Base-by-base conservation (phyloP, 1,140 invertebrate genomes). In the Drosophila micromelanica region DNA sequence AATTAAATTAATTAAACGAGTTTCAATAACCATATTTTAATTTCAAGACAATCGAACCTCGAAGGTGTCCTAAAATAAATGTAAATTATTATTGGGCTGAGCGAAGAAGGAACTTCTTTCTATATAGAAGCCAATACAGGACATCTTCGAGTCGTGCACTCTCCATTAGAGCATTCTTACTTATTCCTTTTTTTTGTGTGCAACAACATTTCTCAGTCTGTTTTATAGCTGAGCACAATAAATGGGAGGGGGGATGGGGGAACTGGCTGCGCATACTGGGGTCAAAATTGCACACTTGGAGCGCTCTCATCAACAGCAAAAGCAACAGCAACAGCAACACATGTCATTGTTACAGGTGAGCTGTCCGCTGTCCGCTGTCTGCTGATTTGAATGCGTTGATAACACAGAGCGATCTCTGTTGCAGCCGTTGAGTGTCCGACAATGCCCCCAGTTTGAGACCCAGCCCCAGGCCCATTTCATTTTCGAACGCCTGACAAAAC, bases 161-260 rank as follows among this genome's bases (percentile, higher is more conserved):
- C 5, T 13, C 35, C 23, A 27, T 23, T 30, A 43, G 23, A 56
- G 23, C 38, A 17, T 17, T 56, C 17, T 32, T 20, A 49, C 48
- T 20, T 52, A 2, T 42, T 69, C 35, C 32, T 48, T 38, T 64
- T 56, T 13, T 60, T 59, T 68, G 71, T 78, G 74, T 81, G 70
- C 82, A 81, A 87, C 81, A 86, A 86, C 82, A 87, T 87, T 86
- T 86, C 73, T 86, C 82, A 87, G 81, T 82, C 78, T 86, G 81
- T 86, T 86, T 86, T 86, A 86, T 86, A 67, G 81, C 61, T 46
- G 42, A 42, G 70, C 52, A 60, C 20, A 73, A 60, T 45, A 73
- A 65, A 11, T 12, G 15, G 11, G 12, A 0, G 8, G 9, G 17
- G 20, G 2, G 8, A 17, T 5, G 42, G 12, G 43, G 59, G 46